Conservation (phyloP, 1,140 invertebrate genomes). For the Mercenaria mercenaria region DNA sequence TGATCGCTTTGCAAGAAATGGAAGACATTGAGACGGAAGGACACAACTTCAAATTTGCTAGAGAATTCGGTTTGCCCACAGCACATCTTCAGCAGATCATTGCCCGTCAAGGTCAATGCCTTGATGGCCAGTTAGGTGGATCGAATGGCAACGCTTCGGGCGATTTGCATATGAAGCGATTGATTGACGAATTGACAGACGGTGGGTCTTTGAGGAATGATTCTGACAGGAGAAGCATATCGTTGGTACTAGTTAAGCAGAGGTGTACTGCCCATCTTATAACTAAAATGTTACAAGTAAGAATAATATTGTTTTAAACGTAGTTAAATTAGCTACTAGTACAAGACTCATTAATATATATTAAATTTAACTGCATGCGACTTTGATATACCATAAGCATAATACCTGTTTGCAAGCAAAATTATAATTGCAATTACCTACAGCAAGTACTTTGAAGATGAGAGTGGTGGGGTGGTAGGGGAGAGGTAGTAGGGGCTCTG, state of each 20-base stretch:
- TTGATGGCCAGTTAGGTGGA: not conserved
- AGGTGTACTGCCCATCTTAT: conserved; percentile 76
- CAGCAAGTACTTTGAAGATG: too few relatives aligned
- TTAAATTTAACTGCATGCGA: too few relatives aligned
- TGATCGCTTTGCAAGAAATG: conserved; percentile 69
- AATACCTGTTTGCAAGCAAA: too few relatives aligned
- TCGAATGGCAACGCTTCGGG: not conserved
- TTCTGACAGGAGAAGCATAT: conserved; percentile 68
- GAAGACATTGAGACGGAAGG: conserved; percentile 52
- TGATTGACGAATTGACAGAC: conserved; percentile 70
- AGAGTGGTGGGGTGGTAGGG: too few relatives aligned
- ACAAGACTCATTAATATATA: too few relatives aligned
- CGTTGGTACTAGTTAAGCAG: conserved; percentile 80
- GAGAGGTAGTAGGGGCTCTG: too few relatives aligned
- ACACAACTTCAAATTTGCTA: conserved; percentile 69
- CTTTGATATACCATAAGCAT: too few relatives aligned
- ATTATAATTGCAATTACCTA: too few relatives aligned
- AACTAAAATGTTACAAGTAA: conserved; percentile 63
- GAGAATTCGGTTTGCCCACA: conserved; percentile 56
- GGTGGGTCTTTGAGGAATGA: not conserved
- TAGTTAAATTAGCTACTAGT: too few relatives aligned
- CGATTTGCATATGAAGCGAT: conserved; percentile 48
- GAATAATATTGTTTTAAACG: conserved; percentile 45
- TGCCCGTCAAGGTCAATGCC: not conserved
- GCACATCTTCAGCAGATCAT: conserved; percentile 34